These are phyloP conservation scores for Anser cygnoides DNA, from an alignment of 2,113 vertebrate species.

Conservation along the genomic window DNA sequence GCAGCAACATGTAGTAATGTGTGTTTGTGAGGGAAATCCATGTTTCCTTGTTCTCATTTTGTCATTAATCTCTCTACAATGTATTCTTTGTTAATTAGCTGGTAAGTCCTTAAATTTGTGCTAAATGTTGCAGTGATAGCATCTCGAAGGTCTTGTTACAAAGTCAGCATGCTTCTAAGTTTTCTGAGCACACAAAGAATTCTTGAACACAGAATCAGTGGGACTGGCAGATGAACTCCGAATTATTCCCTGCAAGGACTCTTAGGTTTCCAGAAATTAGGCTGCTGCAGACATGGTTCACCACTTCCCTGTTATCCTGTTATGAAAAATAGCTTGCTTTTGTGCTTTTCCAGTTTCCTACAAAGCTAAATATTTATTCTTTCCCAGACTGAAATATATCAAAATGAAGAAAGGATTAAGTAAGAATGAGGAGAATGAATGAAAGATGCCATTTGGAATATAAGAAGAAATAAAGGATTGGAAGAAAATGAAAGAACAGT, in stretches of 20 bases:
- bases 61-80: background rate
- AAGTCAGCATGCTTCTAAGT: background rate
- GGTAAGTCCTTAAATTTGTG: background rate
- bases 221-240: background rate
- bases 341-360: background rate
- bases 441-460: background rate
- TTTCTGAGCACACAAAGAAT: background rate
- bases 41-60: background rate
- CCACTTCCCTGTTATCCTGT: background rate
- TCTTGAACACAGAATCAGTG: background rate
- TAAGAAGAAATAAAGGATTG: background rate
- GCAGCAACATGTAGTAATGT: background rate
- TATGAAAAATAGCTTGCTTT: background rate
- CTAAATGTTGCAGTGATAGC: background rate
- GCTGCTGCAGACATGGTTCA: background rate
- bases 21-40: background rate
- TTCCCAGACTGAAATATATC: background rate
- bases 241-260: background rate
- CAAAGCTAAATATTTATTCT: background rate
- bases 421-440: background rate
- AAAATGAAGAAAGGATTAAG: background rate
- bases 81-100: background rate
- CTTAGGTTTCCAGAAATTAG: background rate
- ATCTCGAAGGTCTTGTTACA: background rate
- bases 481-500: background rate